These are phyloP conservation scores for Dendrocopos noguchii DNA, from an alignment of 2,113 vertebrate genomes.

Conservation along the genomic window DNA sequence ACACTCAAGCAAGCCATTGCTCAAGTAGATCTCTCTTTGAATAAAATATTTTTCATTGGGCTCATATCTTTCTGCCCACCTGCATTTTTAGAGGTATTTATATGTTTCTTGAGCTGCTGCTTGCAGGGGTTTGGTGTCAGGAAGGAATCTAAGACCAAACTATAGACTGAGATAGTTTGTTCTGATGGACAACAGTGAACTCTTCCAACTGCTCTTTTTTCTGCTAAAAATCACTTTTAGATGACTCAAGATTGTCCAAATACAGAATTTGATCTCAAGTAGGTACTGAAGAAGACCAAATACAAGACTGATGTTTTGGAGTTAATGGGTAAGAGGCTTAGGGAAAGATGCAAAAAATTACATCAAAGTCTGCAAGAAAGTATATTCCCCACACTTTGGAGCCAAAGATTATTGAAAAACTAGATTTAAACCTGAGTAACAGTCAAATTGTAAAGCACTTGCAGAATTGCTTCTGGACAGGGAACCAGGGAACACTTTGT, in stretches of 20 bases:
- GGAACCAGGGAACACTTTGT: background rate
- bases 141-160: background rate
- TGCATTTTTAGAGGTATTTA: background rate
- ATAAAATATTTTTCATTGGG: background rate
- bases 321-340: background rate
- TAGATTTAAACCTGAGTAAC: background rate
- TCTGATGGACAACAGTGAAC: background rate
- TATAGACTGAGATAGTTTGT: background rate
- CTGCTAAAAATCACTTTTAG: background rate
- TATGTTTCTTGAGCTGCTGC: background rate
- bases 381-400: background rate
- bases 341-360: background rate
- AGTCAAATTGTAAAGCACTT: background rate
- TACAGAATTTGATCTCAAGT: background rate
- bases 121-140: background rate
- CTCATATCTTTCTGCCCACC: background rate
- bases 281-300: background rate
- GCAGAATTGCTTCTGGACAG: background rate
- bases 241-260: background rate
- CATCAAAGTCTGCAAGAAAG: background rate
- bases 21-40: background rate
- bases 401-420: background rate
- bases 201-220: background rate
- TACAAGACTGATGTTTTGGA: background rate
- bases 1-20: background rate